Evolutionary conservation across 2,888 invertebrate genomes (phyloP).

Genomic region (Ethmia dodecea): DNA sequence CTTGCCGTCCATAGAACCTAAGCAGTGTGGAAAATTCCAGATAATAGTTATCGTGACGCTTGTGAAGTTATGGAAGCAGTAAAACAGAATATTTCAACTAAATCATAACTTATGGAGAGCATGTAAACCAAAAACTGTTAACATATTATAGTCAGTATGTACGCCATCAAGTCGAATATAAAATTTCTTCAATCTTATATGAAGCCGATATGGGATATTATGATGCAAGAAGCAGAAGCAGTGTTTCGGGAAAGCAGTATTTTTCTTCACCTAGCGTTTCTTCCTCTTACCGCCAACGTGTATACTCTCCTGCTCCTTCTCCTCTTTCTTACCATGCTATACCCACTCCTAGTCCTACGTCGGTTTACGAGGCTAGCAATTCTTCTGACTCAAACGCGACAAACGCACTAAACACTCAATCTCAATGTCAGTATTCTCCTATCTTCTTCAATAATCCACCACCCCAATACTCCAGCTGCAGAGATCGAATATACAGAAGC

Average conservation of each 20-base stretch:
- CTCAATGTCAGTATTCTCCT: not conserved
- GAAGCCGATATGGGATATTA: conserved; percentile 7
- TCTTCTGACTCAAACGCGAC: no score
- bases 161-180: conserved; percentile 5
- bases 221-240: not conserved
- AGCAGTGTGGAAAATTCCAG: not conserved
- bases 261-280: not conserved
- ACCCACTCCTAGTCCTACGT: not conserved
- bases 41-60: not conserved
- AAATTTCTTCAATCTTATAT: conserved; percentile 5
- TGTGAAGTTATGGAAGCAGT: not conserved
- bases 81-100: not conserved
- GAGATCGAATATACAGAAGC: no score
- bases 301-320: conserved; percentile 3
- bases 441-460: no score
- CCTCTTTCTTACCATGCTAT: conserved; percentile 3
- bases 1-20: not conserved
- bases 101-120: not conserved
- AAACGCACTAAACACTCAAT: not conserved
- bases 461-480: no score
- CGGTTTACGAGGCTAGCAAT: not conserved
- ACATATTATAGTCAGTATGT: conserved; percentile 4
- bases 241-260: not conserved
- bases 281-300: not conserved
- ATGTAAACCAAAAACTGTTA: conserved; percentile 4